phyloP scores from a whole-genome alignment of 2,113 vertebrate genomes.

The Hemiscyllium ocellatum region DNA sequence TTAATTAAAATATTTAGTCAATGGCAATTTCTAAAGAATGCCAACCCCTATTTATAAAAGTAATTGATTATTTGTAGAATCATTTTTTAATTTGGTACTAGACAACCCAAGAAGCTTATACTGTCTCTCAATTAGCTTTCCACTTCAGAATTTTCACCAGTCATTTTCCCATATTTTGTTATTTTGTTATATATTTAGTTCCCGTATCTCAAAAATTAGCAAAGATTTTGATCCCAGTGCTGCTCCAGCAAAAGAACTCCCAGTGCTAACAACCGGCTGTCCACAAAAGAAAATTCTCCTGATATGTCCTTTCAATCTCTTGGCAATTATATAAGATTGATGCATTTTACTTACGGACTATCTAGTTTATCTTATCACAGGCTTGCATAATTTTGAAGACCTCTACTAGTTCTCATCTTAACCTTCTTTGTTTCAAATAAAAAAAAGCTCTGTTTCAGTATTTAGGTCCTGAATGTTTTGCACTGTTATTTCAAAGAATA shows the following conservation, averaged over 20 bases:
- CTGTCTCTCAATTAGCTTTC: not conserved
- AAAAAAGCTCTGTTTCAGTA: not conserved
- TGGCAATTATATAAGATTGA: not conserved
- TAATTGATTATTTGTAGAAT: not conserved
- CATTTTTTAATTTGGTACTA: not conserved
- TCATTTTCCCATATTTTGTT: not conserved
- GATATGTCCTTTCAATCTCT: not conserved
- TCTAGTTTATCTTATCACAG: not conserved
- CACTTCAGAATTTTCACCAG: not conserved
- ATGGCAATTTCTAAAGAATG: not conserved
- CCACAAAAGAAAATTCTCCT: not conserved
- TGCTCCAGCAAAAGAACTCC: not conserved
- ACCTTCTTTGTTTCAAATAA: not conserved
- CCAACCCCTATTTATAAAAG: not conserved
- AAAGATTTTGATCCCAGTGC: not conserved
- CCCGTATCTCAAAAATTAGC: not conserved
- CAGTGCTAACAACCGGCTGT: not conserved
- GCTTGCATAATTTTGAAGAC: not conserved
- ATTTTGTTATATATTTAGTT: not conserved
- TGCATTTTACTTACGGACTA: not conserved
- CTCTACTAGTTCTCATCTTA: not conserved
- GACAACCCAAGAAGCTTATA: not conserved
- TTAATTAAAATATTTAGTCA: not conserved
- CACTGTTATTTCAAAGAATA: not conserved
- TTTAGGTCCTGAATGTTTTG: not conserved